Conservation (phyloP, 2,797 vertebrate species). For the Sebastes vulpes region DNA sequence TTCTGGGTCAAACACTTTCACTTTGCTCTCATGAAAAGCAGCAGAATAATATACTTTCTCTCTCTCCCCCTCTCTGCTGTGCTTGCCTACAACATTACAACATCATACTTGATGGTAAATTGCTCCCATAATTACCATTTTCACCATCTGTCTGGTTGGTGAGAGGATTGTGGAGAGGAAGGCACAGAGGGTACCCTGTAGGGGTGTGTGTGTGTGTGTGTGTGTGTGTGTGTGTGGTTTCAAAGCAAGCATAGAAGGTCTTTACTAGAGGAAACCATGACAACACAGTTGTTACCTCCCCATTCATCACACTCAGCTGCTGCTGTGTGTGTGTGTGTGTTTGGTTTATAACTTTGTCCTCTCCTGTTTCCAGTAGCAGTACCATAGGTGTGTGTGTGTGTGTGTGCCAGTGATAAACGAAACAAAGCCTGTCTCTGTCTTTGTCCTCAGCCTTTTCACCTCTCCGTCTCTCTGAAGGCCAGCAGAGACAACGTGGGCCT, state of each 20-base stretch:
- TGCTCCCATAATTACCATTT: conserved; percentile 37
- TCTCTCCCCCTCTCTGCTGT: not conserved
- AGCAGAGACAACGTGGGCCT: conserved; percentile 31
- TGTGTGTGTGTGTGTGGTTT: not conserved
- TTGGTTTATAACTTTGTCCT: conserved; percentile 24
- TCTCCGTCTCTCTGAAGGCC: conserved; percentile 20
- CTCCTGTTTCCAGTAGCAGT: not conserved
- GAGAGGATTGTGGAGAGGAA: conserved; percentile 16
- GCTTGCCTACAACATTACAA: conserved; percentile 12
- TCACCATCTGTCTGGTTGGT: conserved; percentile 46
- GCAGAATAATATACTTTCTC: not conserved
- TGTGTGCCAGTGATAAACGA: conserved; percentile 44
- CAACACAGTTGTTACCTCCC: conserved; percentile 32
- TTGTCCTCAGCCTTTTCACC: conserved; percentile 52
- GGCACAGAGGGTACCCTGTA: conserved; percentile 1
- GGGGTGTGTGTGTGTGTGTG: conserved; percentile 12
- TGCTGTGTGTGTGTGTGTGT: not conserved
- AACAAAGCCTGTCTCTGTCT: conserved; percentile 56
- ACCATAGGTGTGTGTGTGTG: not conserved
- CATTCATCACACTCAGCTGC: conserved; percentile 29
- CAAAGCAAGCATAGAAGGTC: conserved; percentile 14
- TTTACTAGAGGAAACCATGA: conserved; percentile 40
- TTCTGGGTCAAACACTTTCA: not conserved
- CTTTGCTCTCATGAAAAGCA: not conserved
- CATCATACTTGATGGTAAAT: conserved; percentile 29